Evolutionary conservation across 1,140 invertebrate genomes (phyloP).

Genomic region (Platyura marginata): DNA sequence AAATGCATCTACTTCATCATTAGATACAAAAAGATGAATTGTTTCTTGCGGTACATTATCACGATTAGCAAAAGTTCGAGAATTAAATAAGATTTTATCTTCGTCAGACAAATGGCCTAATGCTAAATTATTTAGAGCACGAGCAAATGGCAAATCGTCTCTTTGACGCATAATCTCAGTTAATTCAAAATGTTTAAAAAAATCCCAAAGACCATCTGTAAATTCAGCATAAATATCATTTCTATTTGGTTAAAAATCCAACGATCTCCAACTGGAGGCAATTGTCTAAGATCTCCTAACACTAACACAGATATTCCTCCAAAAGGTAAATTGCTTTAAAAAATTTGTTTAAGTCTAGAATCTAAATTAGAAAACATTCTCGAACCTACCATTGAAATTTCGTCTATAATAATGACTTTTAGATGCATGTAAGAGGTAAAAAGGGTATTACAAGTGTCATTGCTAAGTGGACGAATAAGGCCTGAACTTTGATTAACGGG

Average conservation of each 20-base stretch:
- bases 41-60: neutral
- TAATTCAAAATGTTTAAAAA: constrained; percentile 6
- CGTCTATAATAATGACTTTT: constrained; percentile 19
- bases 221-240: neutral
- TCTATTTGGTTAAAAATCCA: constrained; percentile 2
- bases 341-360: constrained; percentile 13
- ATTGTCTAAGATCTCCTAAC: constrained; percentile 6
- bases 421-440: too few relatives aligned
- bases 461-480: too few relatives aligned
- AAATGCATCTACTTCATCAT: neutral
- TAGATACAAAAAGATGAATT: neutral
- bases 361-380: constrained; percentile 11
- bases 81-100: neutral
- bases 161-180: constrained; percentile 11
- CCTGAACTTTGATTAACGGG: neutral
- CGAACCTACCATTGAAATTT: constrained; percentile 17
- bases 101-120: constrained; percentile 3
- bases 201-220: constrained; percentile 1
- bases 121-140: constrained; percentile 9
- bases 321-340: constrained; percentile 8
- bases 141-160: constrained; percentile 8
- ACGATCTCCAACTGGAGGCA: constrained; percentile 4
- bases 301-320: constrained; percentile 8
- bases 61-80: neutral
- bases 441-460: too few relatives aligned